A percentile compares a stretch with the other conserved stretches of the same genome.
Evolutionary conservation across 2,113 vertebrate species (phyloP).

Genomic region (Nannospalax galili): DNA sequence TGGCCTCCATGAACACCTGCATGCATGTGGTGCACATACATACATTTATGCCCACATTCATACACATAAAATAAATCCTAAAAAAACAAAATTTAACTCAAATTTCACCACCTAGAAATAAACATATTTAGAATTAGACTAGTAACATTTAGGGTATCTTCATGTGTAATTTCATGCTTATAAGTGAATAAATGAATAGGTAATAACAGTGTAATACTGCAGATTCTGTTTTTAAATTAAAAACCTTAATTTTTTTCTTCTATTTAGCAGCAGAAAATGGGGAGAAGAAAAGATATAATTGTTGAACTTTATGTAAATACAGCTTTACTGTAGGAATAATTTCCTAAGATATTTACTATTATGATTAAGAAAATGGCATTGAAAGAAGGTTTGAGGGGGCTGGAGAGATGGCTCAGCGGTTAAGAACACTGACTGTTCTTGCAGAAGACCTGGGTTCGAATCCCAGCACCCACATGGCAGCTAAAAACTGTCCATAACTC

Average conservation of each 20-base stretch:
- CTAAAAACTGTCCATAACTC: too few relatives aligned
- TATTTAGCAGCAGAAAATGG: slow-evolving; percentile 32
- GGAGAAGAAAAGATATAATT: background rate
- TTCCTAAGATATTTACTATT: background rate
- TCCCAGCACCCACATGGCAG: too few relatives aligned
- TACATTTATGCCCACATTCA: background rate
- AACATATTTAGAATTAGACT: background rate
- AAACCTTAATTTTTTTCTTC: background rate
- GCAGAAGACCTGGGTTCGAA: too few relatives aligned
- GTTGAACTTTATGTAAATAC: background rate
- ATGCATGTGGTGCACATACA: background rate
- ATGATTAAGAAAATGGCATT: background rate
- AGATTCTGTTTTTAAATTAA: slow-evolving; percentile 28
- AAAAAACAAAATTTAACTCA: background rate
- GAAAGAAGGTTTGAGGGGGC: background rate
- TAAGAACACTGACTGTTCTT: too few relatives aligned
- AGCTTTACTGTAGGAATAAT: background rate
- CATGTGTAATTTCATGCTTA: background rate
- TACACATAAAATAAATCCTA: background rate
- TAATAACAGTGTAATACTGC: background rate
- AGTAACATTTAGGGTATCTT: background rate
- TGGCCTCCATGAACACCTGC: background rate
- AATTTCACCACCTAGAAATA: background rate
- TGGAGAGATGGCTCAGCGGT: too few relatives aligned
- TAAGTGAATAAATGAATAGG: background rate